Evolutionary conservation across 2,888 invertebrate species (phyloP), one percentile per base, ranked within the genome.

Genomic region (Rhingia campestris): DNA sequence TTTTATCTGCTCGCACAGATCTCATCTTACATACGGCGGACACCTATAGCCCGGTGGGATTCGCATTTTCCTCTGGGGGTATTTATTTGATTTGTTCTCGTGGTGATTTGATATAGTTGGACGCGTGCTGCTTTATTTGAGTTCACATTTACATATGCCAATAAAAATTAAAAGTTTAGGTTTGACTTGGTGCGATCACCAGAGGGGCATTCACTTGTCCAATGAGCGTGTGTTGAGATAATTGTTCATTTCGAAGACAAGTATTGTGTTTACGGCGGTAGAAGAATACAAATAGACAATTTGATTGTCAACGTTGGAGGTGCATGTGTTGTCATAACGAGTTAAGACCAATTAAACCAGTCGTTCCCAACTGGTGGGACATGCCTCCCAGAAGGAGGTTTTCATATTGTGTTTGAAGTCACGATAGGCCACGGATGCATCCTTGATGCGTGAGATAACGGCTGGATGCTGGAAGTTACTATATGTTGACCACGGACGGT

Each of bases 81-180:
- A 49, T 79, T 73, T 79, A 81, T 77, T 69, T 74, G 73, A 69
- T 56, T 84, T 74, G 79, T 79, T 69, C 58, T 70, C 47, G 41
- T 43, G 67, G 79, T 79, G 82, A 79, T 79, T 73, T 79, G 82
- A 84, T 84, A 77, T 77, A 77, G 72, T 73, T 73, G 77, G 82
- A 79, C 67, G 79, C 82, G 82, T 84, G 82, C 79, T 84, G 82
- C 45, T 84, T 84, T 79, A 79, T 84, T 74, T 69, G 77, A 79
- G 73, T 54, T 47, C 47, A 35, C 63, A 84, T 84, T 84, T 69
- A 67, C 79, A 84, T 84, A 74, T 43, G 73, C 41, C 35, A 73
- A 79, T 84, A 84, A 74, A 79, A 77, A 66, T 56, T 58, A 45
- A 10, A 56, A 63, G 7, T 82, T 77, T 49, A 56, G 33, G 12